Evolutionary conservation across 2,888 invertebrate species (phyloP), one percentile per base, ranked within the genome.

Genomic region (Harmothoe impar): DNA sequence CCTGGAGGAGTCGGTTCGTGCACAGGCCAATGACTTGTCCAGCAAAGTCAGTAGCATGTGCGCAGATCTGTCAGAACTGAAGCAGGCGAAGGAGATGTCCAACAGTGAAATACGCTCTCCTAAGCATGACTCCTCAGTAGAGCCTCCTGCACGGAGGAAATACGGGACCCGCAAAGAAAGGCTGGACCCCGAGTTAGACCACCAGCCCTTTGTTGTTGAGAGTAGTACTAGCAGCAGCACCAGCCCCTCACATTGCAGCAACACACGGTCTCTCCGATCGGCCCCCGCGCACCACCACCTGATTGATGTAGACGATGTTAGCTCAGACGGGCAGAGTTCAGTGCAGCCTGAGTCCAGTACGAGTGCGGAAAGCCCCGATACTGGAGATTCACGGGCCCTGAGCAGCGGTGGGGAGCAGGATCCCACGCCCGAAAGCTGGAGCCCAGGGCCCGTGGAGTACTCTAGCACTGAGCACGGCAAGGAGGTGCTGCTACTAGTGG

Each of bases 1-100:
- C 52, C 33, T 86, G 56, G 86, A 86, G 56, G 86, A 86, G 54
- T 54, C 86, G 33, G 86, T 86, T 54, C 86, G 86, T 54, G 86
- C 86, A 29, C 86, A 86, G 25, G 86, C 86, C 25, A 86, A 33
- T 86, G 86, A 86, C 86, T 52, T 86, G 54, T 86, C 86, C 56
- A 56, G 56, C 86, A 86, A 86, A 86, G 86, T 86, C 54, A 86
- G 86, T 52, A 86, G 86, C 86, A 54, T 86, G 86, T 86, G 86
- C 56, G 86, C 86, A 17, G 86, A 86, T 29, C 86, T 86, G 31
- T 86, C 86, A 23, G 86, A 86, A 29, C 33, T 86, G 54, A 86
- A 86, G 56, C 86, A 86, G 17, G 52, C 86, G 0, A 86, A 86
- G 56, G 86, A 86, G 56, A 23, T 54, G 3, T 56, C 56, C 25